A percentile compares a stretch with the other conserved stretches of the same genome.
Conservation (phyloP, 2,113 vertebrate species). For the Psittacula cyanocephala region DNA sequence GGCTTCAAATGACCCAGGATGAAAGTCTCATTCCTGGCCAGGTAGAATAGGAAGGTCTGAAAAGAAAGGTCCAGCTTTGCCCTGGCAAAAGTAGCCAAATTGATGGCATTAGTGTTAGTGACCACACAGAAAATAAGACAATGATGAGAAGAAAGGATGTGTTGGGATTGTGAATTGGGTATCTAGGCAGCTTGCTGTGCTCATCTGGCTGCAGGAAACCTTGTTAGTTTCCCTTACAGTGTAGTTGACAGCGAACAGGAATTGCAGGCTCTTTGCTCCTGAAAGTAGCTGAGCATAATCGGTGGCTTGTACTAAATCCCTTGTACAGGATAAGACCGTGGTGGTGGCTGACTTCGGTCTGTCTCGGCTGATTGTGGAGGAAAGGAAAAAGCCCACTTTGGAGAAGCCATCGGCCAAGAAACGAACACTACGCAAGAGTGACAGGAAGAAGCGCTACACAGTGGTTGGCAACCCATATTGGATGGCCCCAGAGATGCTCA, state of each 20-base stretch:
- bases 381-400: constrained; percentile 83
- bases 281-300: neutral
- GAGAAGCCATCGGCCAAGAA: constrained; percentile 89
- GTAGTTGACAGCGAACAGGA: neutral
- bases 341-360: constrained; percentile 96
- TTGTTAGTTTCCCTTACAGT: neutral
- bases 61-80: neutral
- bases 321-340: constrained; percentile 88
- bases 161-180: neutral
- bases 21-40: neutral
- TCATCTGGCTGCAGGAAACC: neutral
- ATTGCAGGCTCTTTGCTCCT: neutral
- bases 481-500: constrained; percentile 99
- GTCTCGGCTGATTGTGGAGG: constrained; percentile 90
- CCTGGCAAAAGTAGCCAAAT: neutral
- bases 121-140: neutral
- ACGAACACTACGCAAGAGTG: constrained; percentile 84
- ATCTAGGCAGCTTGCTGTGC: neutral
- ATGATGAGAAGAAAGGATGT: neutral
- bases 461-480: constrained; percentile 98
- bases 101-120: neutral
- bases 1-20: neutral
- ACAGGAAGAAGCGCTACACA: constrained; percentile 94
- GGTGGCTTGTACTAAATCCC: neutral
- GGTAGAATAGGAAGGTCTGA: neutral